A percentile compares a stretch with the other conserved stretches of the same genome.
These are phyloP conservation scores for Perithous albicinctus DNA, from an alignment of 2,888 invertebrate species.

Conservation along the genomic window DNA sequence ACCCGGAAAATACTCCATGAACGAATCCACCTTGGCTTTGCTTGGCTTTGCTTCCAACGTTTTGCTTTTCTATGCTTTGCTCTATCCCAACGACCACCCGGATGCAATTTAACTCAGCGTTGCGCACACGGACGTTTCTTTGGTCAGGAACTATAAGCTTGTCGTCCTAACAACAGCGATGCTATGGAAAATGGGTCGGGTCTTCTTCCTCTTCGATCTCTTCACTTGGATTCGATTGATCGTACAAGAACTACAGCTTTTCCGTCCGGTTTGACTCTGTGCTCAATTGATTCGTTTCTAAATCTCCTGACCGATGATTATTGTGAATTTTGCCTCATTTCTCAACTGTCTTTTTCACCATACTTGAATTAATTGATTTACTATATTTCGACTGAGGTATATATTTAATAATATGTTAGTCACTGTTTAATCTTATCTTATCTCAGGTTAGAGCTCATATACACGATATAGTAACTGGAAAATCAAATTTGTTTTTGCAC, in stretches of 20 bases:
- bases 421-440: no score
- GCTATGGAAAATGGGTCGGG: background rate
- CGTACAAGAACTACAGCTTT: background rate
- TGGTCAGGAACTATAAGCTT: background rate
- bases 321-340: no score
- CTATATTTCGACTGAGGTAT: background rate
- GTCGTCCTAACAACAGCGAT: conserved; percentile 7
- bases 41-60: conserved; percentile 40
- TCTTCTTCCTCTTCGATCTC: background rate
- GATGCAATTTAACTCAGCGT: conserved; percentile 56
- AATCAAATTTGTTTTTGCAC: no score
- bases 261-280: background rate
- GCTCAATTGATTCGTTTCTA: background rate
- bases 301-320: no score
- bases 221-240: background rate
- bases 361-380: background rate
- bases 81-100: conserved; percentile 28
- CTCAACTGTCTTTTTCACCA: background rate
- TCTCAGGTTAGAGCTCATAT: no score
- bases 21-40: conserved; percentile 55
- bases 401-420: background rate
- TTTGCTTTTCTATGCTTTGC: conserved; percentile 34
- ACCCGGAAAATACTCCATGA: conserved; percentile 51
- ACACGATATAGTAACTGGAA: no score
- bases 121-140: conserved; percentile 22